These are phyloP conservation scores for Isotomurus palustris DNA, from an alignment of 2,888 invertebrate species.

Conservation along the genomic window DNA sequence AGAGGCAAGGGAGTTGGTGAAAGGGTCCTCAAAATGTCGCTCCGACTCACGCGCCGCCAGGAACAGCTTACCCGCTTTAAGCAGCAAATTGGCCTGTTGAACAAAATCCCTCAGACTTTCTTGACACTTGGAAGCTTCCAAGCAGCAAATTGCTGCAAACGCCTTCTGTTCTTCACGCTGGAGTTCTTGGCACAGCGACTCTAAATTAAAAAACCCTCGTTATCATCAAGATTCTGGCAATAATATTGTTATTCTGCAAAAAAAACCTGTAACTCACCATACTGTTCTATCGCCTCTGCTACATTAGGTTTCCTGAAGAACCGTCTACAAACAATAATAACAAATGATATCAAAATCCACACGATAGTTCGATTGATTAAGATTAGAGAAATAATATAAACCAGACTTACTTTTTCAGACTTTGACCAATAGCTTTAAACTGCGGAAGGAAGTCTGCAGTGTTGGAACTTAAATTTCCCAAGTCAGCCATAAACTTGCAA, in stretches of 20 bases:
- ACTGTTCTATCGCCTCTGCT: constrained; percentile 43
- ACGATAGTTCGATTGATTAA: neutral
- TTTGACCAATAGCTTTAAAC: constrained; percentile 44
- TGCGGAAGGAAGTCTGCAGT: constrained; percentile 43
- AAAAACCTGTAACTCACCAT: constrained; percentile 27
- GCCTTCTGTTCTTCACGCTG: constrained; percentile 41
- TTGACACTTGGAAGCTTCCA: constrained; percentile 43
- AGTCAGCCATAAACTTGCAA: constrained; percentile 25
- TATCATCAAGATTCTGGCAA: neutral
- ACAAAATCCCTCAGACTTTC: constrained; percentile 40
- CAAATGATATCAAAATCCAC: neutral
- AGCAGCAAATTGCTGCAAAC: constrained; percentile 42
- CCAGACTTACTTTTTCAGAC: constrained; percentile 40
- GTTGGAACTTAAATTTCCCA: constrained; percentile 26
- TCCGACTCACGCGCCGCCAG: constrained; percentile 12
- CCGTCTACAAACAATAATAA: no score
- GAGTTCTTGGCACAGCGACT: constrained; percentile 39
- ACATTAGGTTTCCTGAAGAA: constrained; percentile 46
- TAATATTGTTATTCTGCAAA: neutral
- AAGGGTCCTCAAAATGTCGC: neutral
- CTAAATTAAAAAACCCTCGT: constrained; percentile 14
- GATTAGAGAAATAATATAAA: neutral
- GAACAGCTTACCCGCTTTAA: constrained; percentile 35
- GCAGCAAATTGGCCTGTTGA: constrained; percentile 37
- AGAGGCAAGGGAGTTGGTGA: constrained; percentile 2